Evolutionary conservation across 2,888 invertebrate species (phyloP).

Genomic region (Caenorhabditis plicata): DNA sequence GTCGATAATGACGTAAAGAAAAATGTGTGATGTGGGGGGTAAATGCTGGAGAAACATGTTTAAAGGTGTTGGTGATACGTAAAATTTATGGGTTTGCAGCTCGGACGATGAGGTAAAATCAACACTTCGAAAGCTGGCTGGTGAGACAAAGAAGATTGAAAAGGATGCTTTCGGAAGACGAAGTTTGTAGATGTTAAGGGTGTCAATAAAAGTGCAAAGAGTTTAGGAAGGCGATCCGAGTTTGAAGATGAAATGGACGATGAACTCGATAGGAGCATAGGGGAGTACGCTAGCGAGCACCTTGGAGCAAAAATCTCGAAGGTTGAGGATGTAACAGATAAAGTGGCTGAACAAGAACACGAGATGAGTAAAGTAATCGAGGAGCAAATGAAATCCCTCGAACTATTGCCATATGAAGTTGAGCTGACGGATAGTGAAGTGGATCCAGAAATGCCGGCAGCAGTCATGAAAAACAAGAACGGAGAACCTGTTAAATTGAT

Average conservation of each 20-base stretch:
- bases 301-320: conserved; percentile 17
- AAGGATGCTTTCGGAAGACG: conserved; percentile 32
- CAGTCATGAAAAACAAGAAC: conserved; percentile 24
- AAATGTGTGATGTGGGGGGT: too few relatives aligned
- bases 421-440: conserved; percentile 34
- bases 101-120: conserved; percentile 56
- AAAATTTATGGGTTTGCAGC: conserved; percentile 27
- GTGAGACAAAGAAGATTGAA: conserved; percentile 21
- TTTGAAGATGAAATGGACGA: conserved; percentile 55
- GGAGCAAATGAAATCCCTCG: conserved; percentile 19
- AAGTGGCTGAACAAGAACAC: conserved; percentile 10
- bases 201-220: not conserved
- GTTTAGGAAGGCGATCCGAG: conserved; percentile 26
- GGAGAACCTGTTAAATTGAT: conserved; percentile 26
- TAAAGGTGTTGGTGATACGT: not conserved
- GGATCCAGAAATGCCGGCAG: conserved; percentile 37
- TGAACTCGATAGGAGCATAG: conserved; percentile 45
- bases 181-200: too few relatives aligned
- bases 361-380: conserved; percentile 13
- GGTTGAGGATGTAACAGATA: conserved; percentile 16
- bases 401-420: conserved; percentile 24
- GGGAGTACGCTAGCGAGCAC: conserved; percentile 36
- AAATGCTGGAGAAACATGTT: not conserved
- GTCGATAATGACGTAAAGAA: too few relatives aligned
- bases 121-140: conserved; percentile 41